phyloP scores from a whole-genome alignment of 2,113 vertebrate genomes.

The Caranx ignobilis region DNA sequence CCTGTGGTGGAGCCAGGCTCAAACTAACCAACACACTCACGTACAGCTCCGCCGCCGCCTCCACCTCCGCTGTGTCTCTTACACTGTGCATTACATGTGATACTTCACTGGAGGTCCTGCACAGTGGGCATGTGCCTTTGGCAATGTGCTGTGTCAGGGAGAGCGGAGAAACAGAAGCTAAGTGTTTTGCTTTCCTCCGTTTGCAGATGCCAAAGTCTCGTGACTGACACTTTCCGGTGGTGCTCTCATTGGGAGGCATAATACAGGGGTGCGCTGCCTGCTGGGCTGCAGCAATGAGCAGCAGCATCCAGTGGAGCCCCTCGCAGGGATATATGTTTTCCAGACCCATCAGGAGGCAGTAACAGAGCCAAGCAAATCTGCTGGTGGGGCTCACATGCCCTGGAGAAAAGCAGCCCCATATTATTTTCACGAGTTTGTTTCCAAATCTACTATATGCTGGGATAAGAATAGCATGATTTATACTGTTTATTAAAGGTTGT shows the following conservation, averaged over 20 bases:
- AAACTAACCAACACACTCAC: constrained; percentile 11
- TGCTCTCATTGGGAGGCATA: constrained; percentile 66
- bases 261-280: constrained; percentile 63
- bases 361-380: constrained; percentile 59
- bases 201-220: constrained; percentile 61
- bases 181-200: constrained; percentile 61
- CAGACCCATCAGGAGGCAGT: constrained; percentile 67
- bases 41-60: constrained; percentile 26
- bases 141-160: constrained; percentile 66
- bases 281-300: constrained; percentile 55
- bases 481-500: constrained; percentile 22
- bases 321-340: constrained; percentile 75
- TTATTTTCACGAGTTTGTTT: constrained; percentile 25
- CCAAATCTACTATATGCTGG: not conserved
- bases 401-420: constrained; percentile 20
- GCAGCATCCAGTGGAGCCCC: constrained; percentile 56
- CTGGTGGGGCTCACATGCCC: constrained; percentile 6
- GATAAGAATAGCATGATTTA: constrained; percentile 13
- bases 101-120: constrained; percentile 42
- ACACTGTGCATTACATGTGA: constrained; percentile 1
- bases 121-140: constrained; percentile 10
- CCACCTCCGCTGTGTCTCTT: not conserved
- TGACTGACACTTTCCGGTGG: constrained; percentile 76
- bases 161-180: constrained; percentile 71
- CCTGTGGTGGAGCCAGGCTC: constrained; percentile 21